Evolutionary conservation across 2,797 vertebrate genomes (phyloP).

Genomic region (Sarcoramphus papa): DNA sequence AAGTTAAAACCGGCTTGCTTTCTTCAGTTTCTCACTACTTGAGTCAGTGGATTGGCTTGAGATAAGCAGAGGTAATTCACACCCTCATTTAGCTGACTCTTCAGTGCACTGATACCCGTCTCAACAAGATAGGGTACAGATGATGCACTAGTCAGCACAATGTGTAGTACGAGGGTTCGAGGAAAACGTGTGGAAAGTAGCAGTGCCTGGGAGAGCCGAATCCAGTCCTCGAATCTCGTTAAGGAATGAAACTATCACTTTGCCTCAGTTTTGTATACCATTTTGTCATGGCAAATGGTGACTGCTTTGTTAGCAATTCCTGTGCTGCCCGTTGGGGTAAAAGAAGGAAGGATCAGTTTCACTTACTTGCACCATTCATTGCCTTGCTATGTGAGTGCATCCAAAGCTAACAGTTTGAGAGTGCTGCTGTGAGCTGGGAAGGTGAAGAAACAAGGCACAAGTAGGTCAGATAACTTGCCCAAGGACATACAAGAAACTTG

Average conservation of each 20-base stretch:
- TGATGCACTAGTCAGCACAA: background rate
- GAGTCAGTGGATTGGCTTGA: conserved; percentile 17
- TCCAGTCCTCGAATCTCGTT: background rate
- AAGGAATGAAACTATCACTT: background rate
- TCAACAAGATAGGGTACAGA: background rate
- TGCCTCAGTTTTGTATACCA: background rate
- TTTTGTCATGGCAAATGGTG: background rate
- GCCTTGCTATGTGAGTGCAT: background rate
- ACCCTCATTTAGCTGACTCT: conserved; percentile 21
- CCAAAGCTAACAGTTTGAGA: background rate
- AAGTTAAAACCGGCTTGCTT: background rate
- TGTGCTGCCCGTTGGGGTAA: background rate
- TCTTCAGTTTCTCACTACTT: background rate
- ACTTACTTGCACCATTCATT: background rate
- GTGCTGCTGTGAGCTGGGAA: background rate
- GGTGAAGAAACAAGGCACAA: background rate
- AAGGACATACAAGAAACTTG: background rate
- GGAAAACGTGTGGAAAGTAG: background rate
- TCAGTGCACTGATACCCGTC: background rate
- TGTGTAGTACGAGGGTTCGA: background rate
- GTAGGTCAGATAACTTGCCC: background rate
- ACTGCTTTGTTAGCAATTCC: background rate
- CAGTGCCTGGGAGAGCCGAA: background rate
- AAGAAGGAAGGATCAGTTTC: background rate
- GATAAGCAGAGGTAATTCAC: background rate